These are phyloP conservation scores for Catalaphyllia jardinei DNA, from an alignment of 64 coral and sea anemone genomes.

Conservation along the genomic window DNA sequence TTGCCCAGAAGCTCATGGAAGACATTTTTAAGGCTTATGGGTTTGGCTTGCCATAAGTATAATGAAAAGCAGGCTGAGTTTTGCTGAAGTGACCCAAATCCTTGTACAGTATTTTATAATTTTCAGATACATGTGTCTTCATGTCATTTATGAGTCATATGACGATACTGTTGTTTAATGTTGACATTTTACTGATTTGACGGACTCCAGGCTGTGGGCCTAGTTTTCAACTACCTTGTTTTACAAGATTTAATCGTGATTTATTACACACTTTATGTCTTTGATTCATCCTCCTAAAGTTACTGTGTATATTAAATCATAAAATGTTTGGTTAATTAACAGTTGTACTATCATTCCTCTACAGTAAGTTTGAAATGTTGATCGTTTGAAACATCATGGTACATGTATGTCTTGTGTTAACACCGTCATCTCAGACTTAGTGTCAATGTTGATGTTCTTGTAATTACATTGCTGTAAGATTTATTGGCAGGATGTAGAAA, in stretches of 20 bases:
- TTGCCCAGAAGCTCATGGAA: constrained; percentile 49
- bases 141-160: no score
- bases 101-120: neutral
- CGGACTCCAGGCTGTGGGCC: neutral
- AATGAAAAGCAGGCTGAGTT: neutral
- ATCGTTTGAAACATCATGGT: no score
- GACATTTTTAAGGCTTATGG: constrained; percentile 48
- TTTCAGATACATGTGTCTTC: neutral
- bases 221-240: neutral
- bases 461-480: neutral
- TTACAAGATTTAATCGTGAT: neutral
- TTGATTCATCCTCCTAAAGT: neutral
- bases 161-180: no score
- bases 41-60: constrained; percentile 25
- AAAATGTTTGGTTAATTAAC: neutral
- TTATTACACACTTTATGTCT: neutral
- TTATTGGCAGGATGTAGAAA: neutral
- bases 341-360: neutral
- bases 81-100: neutral
- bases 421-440: no score
- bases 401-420: no score
- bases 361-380: neutral
- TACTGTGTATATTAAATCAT: neutral
- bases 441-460: no score
- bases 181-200: no score